These are phyloP conservation scores for Aporrectodea caliginosa DNA, from an alignment of 1,140 invertebrate species.

Conservation along the genomic window DNA sequence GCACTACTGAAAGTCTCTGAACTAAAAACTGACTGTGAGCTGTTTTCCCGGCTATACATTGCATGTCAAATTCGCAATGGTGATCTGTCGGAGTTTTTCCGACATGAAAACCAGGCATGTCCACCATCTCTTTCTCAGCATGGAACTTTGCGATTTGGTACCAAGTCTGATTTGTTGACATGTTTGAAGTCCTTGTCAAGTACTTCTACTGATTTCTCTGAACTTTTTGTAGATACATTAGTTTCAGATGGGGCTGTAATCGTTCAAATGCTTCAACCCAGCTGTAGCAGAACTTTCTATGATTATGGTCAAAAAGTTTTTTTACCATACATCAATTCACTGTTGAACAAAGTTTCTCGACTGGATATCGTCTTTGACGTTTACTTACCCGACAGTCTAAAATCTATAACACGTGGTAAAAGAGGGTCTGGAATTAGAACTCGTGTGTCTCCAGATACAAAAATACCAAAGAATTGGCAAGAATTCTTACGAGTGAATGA, in stretches of 20 bases:
- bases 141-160: conserved; percentile 23
- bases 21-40: conserved; percentile 28
- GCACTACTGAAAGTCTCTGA: background rate
- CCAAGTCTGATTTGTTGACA: conserved; percentile 34
- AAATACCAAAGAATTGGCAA: background rate
- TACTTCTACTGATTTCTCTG: background rate
- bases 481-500: background rate
- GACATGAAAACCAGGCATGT: conserved; percentile 38
- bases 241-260: background rate
- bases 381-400: background rate
- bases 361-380: conserved; percentile 32
- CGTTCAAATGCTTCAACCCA: background rate
- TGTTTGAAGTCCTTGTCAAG: background rate
- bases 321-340: background rate
- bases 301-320: background rate
- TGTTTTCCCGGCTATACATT: conserved; percentile 35
- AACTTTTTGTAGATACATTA: background rate
- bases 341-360: conserved; percentile 12
- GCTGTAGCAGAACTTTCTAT: background rate
- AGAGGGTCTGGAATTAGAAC: background rate
- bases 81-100: conserved; percentile 38
- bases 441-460: background rate
- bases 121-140: conserved; percentile 35
- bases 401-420: background rate
- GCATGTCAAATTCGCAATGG: conserved; percentile 35